Percentiles rank a stretch among this genome's conserved stretches.
Conservation (phyloP, 1,140 invertebrate species). For the Rhysida immarginata region DNA sequence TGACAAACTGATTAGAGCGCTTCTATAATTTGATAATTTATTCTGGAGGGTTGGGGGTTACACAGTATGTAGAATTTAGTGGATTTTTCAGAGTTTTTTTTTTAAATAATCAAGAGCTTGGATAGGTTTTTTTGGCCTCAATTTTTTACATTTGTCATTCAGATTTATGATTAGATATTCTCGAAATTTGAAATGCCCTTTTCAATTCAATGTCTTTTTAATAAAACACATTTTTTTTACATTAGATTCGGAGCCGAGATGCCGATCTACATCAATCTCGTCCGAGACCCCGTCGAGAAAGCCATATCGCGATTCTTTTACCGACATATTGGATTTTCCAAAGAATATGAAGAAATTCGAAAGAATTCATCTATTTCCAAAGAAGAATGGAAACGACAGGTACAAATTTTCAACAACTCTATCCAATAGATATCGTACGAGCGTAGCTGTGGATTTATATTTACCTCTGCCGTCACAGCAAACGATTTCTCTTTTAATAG, state of each 20-base stretch:
- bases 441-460: not conserved
- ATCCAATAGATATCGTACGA: too few relatives aligned
- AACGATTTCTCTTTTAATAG: not conserved
- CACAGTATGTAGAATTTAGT: too few relatives aligned
- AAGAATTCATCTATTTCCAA: not conserved
- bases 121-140: too few relatives aligned
- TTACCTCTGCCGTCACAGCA: not conserved
- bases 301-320: constrained; percentile 25
- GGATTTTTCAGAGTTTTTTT: too few relatives aligned
- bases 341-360: constrained; percentile 2
- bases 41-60: too few relatives aligned
- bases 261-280: constrained; percentile 47
- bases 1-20: too few relatives aligned
- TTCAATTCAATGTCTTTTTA: too few relatives aligned
- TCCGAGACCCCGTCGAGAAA: constrained; percentile 41
- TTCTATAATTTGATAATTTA: too few relatives aligned
- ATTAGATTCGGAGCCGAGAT: constrained; percentile 8
- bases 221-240: not conserved
- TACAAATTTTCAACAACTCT: not conserved
- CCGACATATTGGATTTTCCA: constrained; percentile 2
- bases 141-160: constrained; percentile 12
- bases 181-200: too few relatives aligned
- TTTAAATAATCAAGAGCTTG: too few relatives aligned
- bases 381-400: constrained; percentile 2
- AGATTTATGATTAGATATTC: too few relatives aligned